These are phyloP conservation scores for Eupsilia transversa DNA, from an alignment of 2,888 invertebrate genomes.

Conservation along the genomic window DNA sequence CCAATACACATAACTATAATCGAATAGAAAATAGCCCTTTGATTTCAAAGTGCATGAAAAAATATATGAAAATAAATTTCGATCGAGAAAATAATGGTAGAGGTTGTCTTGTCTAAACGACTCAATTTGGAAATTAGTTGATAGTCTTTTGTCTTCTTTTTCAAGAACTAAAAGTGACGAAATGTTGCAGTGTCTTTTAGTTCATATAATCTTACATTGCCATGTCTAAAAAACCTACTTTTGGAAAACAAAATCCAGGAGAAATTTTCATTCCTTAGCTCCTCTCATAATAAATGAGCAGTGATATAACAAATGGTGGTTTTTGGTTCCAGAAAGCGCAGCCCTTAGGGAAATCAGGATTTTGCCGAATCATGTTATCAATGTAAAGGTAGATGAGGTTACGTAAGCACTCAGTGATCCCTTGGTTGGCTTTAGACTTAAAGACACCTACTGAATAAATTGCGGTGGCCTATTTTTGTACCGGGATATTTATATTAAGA, in stretches of 20 bases:
- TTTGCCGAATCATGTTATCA: slow-evolving; percentile 52
- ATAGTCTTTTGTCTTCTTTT: background rate
- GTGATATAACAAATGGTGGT: slow-evolving; percentile 42
- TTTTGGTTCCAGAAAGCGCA: slow-evolving; percentile 52
- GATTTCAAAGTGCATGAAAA: background rate
- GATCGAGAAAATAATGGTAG: slow-evolving; percentile 19
- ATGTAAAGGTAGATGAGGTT: slow-evolving; percentile 56
- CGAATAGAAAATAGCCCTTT: too few relatives aligned
- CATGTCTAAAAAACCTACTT: background rate
- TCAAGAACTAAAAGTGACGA: background rate
- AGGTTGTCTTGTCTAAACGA: background rate
- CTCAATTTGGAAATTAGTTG: slow-evolving; percentile 37
- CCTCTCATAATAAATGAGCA: slow-evolving; percentile 44
- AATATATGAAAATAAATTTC: background rate
- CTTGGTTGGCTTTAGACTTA: slow-evolving; percentile 48
- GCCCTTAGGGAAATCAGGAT: slow-evolving; percentile 56
- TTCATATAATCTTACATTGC: background rate
- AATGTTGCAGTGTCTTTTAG: background rate
- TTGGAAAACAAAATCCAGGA: slow-evolving; percentile 4
- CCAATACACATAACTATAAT: too few relatives aligned
- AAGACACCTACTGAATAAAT: slow-evolving; percentile 47
- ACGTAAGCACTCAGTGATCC: slow-evolving; percentile 43
- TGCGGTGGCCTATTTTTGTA: slow-evolving; percentile 27
- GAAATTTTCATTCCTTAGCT: slow-evolving; percentile 39
- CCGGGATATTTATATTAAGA: background rate